These are phyloP conservation scores for Phalloptychus januarius DNA, from an alignment of 2,797 vertebrate species.

Conservation along the genomic window DNA sequence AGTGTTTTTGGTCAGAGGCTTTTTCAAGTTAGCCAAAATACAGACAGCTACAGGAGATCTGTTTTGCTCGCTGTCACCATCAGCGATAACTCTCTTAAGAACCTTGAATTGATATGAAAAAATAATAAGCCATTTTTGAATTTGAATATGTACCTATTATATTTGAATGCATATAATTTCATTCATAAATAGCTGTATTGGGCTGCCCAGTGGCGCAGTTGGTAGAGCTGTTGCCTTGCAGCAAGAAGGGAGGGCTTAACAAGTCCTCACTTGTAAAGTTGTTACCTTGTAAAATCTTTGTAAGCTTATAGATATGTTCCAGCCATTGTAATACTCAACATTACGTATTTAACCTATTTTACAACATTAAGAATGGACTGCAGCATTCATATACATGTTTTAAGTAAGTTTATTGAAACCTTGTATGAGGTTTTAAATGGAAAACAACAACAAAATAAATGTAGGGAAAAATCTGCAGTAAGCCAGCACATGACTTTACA, in stretches of 20 bases:
- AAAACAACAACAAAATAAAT: constrained; percentile 38
- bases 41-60: too few species aligned
- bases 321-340: neutral
- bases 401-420: constrained; percentile 64
- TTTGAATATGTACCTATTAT: neutral
- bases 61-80: too few species aligned
- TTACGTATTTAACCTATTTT: neutral
- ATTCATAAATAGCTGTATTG: neutral
- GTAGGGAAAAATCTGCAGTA: constrained; percentile 17
- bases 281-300: neutral
- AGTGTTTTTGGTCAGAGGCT: neutral
- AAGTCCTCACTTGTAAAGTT: neutral
- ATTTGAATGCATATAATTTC: neutral
- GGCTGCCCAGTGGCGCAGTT: too few species aligned
- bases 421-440: constrained; percentile 47
- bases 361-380: neutral
- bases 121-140: too few species aligned
- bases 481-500: constrained; percentile 34
- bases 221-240: too few species aligned
- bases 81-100: too few species aligned
- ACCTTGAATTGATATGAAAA: too few species aligned
- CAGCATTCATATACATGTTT: constrained; percentile 42
- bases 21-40: too few species aligned
- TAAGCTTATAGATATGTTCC: neutral
- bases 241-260: too few species aligned